Conservation (phyloP, 2,797 vertebrate genomes). For the Sparus aurata region DNA sequence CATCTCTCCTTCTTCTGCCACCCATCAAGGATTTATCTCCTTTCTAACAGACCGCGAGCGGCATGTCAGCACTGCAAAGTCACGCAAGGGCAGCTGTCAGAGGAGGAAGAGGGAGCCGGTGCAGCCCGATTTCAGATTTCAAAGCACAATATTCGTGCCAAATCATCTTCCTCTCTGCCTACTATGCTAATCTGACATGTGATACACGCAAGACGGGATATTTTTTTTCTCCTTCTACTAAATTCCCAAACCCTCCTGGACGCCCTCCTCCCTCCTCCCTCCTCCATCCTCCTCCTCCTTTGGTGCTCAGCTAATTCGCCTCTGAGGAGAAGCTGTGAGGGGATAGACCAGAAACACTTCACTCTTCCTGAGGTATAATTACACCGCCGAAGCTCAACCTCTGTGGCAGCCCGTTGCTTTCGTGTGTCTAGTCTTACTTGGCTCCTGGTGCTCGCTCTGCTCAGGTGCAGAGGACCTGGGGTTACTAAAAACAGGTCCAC, state of each 20-base stretch:
- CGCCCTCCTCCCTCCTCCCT: not conserved
- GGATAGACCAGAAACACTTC: constrained; percentile 59
- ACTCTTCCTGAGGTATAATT: constrained; percentile 62
- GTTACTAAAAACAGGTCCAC: not conserved
- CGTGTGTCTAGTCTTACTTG: constrained; percentile 26
- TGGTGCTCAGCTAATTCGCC: constrained; percentile 46
- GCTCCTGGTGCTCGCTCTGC: constrained; percentile 29
- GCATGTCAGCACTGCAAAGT: constrained; percentile 68
- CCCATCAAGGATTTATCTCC: constrained; percentile 72
- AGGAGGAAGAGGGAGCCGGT: constrained; percentile 50
- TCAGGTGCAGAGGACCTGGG: not conserved
- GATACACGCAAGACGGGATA: constrained; percentile 44
- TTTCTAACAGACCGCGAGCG: constrained; percentile 69
- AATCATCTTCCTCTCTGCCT: constrained; percentile 63
- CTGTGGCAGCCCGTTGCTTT: constrained; percentile 42
- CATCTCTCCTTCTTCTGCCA: constrained; percentile 64
- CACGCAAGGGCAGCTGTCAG: constrained; percentile 73
- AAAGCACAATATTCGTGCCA: constrained; percentile 68
- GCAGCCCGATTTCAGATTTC: constrained; percentile 68
- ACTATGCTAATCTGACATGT: constrained; percentile 75
- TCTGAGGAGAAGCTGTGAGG: constrained; percentile 50
- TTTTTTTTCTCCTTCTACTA: constrained; percentile 31
- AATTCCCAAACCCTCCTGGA: constrained; percentile 25
- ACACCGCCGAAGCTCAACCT: constrained; percentile 55
- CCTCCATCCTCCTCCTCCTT: not conserved